These are phyloP conservation scores for Resseliella maxima DNA, from an alignment of 2,888 invertebrate genomes.

Conservation along the genomic window DNA sequence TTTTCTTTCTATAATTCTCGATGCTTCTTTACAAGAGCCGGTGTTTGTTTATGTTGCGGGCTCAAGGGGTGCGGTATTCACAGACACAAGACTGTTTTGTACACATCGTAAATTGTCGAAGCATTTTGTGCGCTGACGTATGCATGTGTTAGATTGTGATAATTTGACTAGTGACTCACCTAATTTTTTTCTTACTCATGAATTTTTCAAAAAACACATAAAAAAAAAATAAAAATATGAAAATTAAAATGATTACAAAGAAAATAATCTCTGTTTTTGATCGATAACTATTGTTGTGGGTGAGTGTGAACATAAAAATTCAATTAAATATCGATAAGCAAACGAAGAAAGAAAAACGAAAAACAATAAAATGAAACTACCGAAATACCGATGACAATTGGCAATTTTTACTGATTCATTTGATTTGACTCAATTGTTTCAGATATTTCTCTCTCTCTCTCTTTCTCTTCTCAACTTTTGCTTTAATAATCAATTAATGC, in stretches of 20 bases:
- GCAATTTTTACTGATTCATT: not conserved
- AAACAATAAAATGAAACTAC: not conserved
- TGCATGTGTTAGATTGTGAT: not conserved
- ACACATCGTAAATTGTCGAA: conserved; percentile 8
- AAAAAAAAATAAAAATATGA: not conserved
- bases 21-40: not conserved
- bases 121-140: not conserved
- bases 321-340: not conserved
- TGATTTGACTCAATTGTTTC: not conserved
- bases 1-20: no score
- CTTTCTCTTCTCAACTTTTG: not conserved
- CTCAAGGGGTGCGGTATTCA: not conserved
- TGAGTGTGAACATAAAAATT: not conserved
- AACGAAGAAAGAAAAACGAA: not conserved
- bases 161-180: not conserved
- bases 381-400: not conserved
- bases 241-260: not conserved
- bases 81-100: not conserved
- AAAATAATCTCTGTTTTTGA: not conserved
- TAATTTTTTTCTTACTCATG: not conserved
- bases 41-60: not conserved
- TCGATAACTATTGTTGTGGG: not conserved
- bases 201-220: not conserved
- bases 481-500: conserved; percentile 19
- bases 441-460: not conserved